phyloP scores from a whole-genome alignment of 2,888 invertebrate species.

The Malacosoma neustria region DNA sequence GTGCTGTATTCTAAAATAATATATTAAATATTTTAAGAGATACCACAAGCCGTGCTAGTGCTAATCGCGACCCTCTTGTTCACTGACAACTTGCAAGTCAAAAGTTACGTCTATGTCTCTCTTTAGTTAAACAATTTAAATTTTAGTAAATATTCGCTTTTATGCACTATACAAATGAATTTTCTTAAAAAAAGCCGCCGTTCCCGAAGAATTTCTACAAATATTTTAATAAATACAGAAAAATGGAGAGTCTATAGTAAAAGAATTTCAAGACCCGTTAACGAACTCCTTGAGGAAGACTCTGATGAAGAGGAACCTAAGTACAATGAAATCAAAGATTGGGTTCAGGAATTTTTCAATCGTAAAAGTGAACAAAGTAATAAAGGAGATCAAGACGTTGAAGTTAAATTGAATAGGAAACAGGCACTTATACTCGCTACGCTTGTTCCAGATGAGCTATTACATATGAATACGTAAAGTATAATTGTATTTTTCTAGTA shows the following conservation, averaged over 20 bases:
- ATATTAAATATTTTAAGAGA: no score
- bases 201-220: constrained; percentile 38
- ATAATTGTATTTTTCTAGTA: neutral
- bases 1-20: no score
- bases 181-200: constrained; percentile 42
- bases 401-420: constrained; percentile 55
- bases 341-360: constrained; percentile 51
- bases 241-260: constrained; percentile 44
- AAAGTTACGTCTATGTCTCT: no score
- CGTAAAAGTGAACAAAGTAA: constrained; percentile 36
- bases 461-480: constrained; percentile 52
- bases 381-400: constrained; percentile 51
- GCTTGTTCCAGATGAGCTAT: constrained; percentile 72
- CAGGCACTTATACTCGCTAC: constrained; percentile 68
- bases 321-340: constrained; percentile 38
- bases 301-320: constrained; percentile 41
- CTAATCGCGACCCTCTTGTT: constrained; percentile 36
- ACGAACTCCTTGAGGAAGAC: constrained; percentile 26
- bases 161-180: constrained; percentile 45
- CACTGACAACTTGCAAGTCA: no score
- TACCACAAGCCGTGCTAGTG: no score
- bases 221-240: constrained; percentile 33
- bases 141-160: constrained; percentile 21
- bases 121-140: constrained; percentile 26
- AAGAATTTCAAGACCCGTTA: constrained; percentile 28